These are phyloP conservation scores for Blastobasis adustella DNA, from an alignment of 2,888 invertebrate genomes.

Conservation along the genomic window DNA sequence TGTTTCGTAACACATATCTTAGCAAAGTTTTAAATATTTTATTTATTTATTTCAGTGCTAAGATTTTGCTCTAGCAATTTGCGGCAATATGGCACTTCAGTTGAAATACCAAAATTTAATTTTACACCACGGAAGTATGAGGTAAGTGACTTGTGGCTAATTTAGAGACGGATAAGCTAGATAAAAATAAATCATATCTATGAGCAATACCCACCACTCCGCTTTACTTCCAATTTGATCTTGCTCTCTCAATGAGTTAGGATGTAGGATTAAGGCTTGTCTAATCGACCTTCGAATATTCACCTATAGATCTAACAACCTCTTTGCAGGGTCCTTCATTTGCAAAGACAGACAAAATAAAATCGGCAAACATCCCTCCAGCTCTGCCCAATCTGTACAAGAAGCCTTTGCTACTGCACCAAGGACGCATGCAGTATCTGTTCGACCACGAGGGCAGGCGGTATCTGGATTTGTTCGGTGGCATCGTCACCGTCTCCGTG, in stretches of 20 bases:
- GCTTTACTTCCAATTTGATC: too few relatives aligned
- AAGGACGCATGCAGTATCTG: conserved; percentile 94
- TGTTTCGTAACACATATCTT: too few relatives aligned
- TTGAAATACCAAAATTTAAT: conserved; percentile 28
- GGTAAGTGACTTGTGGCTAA: conserved; percentile 26
- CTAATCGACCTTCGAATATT: too few relatives aligned
- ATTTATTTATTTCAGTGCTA: conserved; percentile 14
- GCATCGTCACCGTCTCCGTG: conserved; percentile 97
- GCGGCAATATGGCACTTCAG: conserved; percentile 17
- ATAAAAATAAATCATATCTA: too few relatives aligned
- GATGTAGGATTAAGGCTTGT: too few relatives aligned
- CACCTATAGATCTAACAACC: too few relatives aligned
- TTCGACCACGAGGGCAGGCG: conserved; percentile 89
- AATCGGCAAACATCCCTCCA: conserved; percentile 80
- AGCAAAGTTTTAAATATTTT: too few relatives aligned
- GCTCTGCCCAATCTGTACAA: conserved; percentile 84
- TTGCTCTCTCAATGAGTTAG: too few relatives aligned
- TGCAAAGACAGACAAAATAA: conserved; percentile 73
- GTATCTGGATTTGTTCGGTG: conserved; percentile 96
- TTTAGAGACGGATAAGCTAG: too few relatives aligned
- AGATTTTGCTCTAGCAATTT: conserved; percentile 8
- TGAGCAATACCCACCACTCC: too few relatives aligned
- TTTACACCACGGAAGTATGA: conserved; percentile 43
- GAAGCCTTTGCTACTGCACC: conserved; percentile 87
- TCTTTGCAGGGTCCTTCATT: conserved; percentile 75